A percentile compares a stretch with the other conserved stretches of the same genome.
Conservation (phyloP, 2,113 vertebrate genomes). For the Poeciliopsis turrubarensis region DNA sequence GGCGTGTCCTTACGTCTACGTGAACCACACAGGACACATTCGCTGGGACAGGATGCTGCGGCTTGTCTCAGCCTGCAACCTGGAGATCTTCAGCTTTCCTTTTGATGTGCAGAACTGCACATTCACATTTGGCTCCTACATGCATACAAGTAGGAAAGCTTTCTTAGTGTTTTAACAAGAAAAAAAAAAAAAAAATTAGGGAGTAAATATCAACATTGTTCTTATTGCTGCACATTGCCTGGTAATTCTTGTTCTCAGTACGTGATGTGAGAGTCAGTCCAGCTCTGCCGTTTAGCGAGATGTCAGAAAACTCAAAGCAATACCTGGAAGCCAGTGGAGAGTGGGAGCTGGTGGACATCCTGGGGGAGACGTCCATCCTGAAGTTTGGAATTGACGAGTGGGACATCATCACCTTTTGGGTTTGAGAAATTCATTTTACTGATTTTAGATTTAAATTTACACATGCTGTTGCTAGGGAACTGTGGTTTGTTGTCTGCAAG, state of each 20-base stretch:
- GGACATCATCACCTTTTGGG: conserved; percentile 86
- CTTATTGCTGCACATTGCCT: neutral
- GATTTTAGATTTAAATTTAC: neutral
- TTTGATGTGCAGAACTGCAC: conserved; percentile 86
- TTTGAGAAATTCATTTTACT: conserved; percentile 32
- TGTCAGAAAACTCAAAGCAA: conserved; percentile 80
- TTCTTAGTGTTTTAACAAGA: neutral
- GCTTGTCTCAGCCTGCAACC: conserved; percentile 84
- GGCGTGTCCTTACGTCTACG: conserved; percentile 80
- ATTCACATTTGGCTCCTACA: conserved; percentile 85
- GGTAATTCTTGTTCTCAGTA: conserved; percentile 53
- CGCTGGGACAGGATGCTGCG: conserved; percentile 81
- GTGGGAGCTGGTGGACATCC: conserved; percentile 79
- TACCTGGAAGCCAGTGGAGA: conserved; percentile 85
- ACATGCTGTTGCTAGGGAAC: neutral
- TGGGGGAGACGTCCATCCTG: conserved; percentile 74
- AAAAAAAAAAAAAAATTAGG: neutral
- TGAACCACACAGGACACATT: conserved; percentile 82
- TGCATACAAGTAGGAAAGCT: conserved; percentile 80
- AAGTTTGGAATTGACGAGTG: conserved; percentile 83
- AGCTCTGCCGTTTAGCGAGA: conserved; percentile 80
- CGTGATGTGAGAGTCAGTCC: conserved; percentile 79
- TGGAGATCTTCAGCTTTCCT: conserved; percentile 86
- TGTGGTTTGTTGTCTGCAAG: no score
- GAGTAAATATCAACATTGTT: neutral